phyloP scores from a whole-genome alignment of 2,888 invertebrate genomes.

The Hypomecis punctinalis region DNA sequence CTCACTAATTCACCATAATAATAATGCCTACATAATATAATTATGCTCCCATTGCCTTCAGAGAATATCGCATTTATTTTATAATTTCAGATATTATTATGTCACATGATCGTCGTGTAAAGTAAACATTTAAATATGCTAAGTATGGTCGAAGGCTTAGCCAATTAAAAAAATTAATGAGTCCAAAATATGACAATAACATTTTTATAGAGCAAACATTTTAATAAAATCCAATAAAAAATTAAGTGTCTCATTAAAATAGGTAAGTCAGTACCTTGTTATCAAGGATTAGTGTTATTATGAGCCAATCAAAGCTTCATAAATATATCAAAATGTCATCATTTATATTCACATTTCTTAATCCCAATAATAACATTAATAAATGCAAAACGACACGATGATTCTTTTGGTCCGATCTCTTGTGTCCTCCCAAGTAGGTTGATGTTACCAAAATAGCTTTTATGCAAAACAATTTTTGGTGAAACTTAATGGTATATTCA shows the following conservation, averaged over 20 bases:
- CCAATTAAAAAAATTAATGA: too few species aligned
- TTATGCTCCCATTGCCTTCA: too few species aligned
- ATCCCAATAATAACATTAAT: slow-evolving; percentile 4
- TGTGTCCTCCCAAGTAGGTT: slow-evolving; percentile 26
- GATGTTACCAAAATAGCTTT: slow-evolving; percentile 31
- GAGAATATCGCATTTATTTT: too few species aligned
- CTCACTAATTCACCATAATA: too few species aligned
- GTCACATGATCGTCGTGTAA: too few species aligned
- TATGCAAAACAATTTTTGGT: slow-evolving; percentile 30
- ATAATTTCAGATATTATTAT: too few species aligned
- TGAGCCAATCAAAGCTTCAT: not conserved
- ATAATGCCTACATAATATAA: too few species aligned
- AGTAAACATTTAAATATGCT: too few species aligned
- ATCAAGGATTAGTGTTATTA: not conserved
- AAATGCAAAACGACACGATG: slow-evolving; percentile 15
- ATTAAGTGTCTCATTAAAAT: not conserved
- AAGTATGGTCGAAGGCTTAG: too few species aligned
- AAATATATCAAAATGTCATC: slow-evolving; percentile 5
- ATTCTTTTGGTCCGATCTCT: slow-evolving; percentile 19
- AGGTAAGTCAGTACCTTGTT: not conserved
- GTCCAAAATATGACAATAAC: too few species aligned
- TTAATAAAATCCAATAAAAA: too few species aligned
- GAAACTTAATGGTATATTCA: slow-evolving; percentile 35
- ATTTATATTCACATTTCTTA: slow-evolving; percentile 13
- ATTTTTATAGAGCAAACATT: too few species aligned